A percentile compares a stretch with the other conserved stretches of the same genome.
Evolutionary conservation across 2,113 vertebrate genomes (phyloP).

Genomic region (Triplophysa siluroides): DNA sequence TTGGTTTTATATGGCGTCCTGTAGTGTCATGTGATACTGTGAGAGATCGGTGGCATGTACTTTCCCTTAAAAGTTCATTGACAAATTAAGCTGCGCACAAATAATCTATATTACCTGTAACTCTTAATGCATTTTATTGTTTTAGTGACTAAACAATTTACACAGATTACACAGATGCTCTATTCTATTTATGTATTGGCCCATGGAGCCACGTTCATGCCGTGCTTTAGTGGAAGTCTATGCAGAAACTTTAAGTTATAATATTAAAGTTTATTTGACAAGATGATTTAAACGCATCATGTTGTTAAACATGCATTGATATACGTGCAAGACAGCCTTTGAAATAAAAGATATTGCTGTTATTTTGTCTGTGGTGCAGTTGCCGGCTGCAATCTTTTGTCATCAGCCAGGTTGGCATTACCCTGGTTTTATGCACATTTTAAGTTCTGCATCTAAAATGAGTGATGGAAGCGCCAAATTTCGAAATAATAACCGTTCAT

Average conservation of each 20-base stretch:
- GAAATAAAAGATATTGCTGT: background rate
- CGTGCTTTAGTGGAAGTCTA: background rate
- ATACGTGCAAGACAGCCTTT: background rate
- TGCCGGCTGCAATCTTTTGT: too few species aligned
- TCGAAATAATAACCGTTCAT: too few species aligned
- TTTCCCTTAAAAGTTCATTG: background rate
- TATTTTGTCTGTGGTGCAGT: background rate
- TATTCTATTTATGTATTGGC: background rate
- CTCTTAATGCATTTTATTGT: background rate
- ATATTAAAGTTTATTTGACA: too few species aligned
- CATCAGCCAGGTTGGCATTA: too few species aligned
- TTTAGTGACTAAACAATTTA: background rate
- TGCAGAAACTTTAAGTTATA: too few species aligned
- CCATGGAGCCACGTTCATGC: background rate
- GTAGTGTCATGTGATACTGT: constrained; percentile 1
- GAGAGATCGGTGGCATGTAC: background rate
- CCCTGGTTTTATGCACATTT: too few species aligned
- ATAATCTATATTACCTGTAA: background rate
- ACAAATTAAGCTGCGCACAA: background rate
- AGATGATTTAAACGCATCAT: too few species aligned
- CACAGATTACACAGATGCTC: too few species aligned
- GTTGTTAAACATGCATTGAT: too few species aligned
- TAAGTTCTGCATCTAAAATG: too few species aligned
- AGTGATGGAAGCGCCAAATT: too few species aligned
- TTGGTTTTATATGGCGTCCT: background rate